A percentile compares a stretch with the other conserved stretches of the same genome.
Evolutionary conservation across 2,797 vertebrate genomes (phyloP).

Genomic region (Lithobates sylvaticus): DNA sequence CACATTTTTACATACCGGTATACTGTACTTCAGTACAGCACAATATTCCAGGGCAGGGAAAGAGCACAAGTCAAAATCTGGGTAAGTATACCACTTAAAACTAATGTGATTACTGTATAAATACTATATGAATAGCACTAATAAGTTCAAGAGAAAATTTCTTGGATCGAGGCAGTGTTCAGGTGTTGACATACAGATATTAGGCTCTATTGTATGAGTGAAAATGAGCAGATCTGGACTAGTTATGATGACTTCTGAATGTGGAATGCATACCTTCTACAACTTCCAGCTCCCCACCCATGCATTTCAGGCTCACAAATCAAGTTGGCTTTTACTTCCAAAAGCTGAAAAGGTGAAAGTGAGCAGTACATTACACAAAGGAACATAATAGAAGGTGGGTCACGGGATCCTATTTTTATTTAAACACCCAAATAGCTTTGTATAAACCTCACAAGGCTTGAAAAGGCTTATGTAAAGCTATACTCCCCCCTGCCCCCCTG

Average conservation of each 20-base stretch:
- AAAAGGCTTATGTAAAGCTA: background rate
- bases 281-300: slow-evolving; percentile 16
- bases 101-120: background rate
- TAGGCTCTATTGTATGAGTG: slow-evolving; percentile 8
- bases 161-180: background rate
- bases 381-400: slow-evolving; percentile 30
- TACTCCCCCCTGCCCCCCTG: background rate
- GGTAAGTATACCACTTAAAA: no score
- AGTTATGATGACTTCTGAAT: slow-evolving; percentile 1
- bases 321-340: background rate
- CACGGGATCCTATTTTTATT: slow-evolving; percentile 7
- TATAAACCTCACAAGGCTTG: slow-evolving; percentile 1
- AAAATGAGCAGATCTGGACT: slow-evolving; percentile 9
- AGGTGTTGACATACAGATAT: slow-evolving; percentile 20
- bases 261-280: background rate
- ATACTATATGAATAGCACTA: background rate
- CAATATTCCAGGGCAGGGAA: no score
- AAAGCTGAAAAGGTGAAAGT: slow-evolving; percentile 14
- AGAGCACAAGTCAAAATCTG: no score
- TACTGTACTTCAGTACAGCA: no score
- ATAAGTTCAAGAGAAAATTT: background rate
- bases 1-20: no score
- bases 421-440: slow-evolving; percentile 3
- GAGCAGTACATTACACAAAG: background rate
- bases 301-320: background rate